Conservation (phyloP, 2,797 vertebrate species). For the Botia almorhae region DNA sequence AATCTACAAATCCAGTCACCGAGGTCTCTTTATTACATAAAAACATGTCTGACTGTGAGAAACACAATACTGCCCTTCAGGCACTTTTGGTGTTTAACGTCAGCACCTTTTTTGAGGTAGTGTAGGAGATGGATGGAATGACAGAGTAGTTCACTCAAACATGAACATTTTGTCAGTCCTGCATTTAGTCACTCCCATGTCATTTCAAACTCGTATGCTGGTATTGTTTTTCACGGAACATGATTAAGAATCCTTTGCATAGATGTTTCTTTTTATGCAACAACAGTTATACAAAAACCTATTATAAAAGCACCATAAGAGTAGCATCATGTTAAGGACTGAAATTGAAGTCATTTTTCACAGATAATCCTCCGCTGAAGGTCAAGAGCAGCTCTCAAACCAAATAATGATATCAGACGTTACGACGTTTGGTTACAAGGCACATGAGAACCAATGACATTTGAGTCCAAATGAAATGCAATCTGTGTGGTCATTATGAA, state of each 20-base stretch:
- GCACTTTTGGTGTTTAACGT: constrained; percentile 53
- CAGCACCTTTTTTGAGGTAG: neutral
- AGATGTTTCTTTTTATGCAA: neutral
- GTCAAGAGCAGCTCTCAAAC: too few species aligned
- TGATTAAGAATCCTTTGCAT: neutral
- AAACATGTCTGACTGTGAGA: constrained; percentile 56
- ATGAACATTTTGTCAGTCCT: neutral
- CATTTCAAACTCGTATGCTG: neutral
- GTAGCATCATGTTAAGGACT: too few species aligned
- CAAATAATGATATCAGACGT: too few species aligned
- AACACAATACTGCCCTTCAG: constrained; percentile 59
- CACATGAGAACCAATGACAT: too few species aligned
- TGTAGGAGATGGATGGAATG: neutral
- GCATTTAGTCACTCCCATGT: neutral
- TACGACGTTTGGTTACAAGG: too few species aligned
- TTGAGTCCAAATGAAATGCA: too few species aligned
- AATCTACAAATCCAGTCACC: constrained; percentile 73
- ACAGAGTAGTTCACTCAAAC: neutral
- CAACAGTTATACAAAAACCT: too few species aligned
- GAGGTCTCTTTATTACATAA: constrained; percentile 76
- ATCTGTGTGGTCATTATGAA: too few species aligned
- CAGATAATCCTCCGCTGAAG: too few species aligned
- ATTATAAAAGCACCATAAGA: too few species aligned
- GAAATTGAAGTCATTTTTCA: too few species aligned
- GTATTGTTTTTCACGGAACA: neutral